phyloP scores from a whole-genome alignment of 2,113 vertebrate genomes.

The Nanorana parkeri region DNA sequence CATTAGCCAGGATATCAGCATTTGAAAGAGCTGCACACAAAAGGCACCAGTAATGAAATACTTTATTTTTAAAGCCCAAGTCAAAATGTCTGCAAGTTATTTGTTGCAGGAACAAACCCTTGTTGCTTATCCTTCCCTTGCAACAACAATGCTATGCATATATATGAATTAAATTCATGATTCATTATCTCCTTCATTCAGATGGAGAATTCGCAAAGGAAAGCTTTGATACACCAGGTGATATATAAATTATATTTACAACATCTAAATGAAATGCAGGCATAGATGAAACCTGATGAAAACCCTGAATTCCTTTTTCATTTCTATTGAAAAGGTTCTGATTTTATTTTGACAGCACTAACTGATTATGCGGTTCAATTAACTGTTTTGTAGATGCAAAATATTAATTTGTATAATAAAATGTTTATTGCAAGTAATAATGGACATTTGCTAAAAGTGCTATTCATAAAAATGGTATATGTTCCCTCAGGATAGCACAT shows the following conservation, averaged over 20 bases:
- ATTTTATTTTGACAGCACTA: too few relatives aligned
- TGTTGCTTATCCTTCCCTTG: constrained; percentile 10
- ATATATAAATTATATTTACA: constrained; percentile 16
- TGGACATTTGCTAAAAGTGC: too few relatives aligned
- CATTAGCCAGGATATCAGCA: constrained; percentile 39
- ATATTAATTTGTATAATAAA: too few relatives aligned
- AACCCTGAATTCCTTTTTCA: not conserved
- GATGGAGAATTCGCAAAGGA: constrained; percentile 14
- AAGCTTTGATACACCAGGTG: constrained; percentile 24
- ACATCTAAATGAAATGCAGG: not conserved
- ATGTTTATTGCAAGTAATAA: too few relatives aligned
- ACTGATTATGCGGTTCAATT: too few relatives aligned
- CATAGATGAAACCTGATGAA: not conserved
- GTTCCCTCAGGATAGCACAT: too few relatives aligned
- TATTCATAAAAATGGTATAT: too few relatives aligned
- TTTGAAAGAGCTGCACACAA: constrained; percentile 27
- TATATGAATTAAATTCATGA: constrained; percentile 13
- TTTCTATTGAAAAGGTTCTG: not conserved
- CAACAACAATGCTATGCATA: constrained; percentile 28
- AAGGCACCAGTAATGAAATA: constrained; percentile 13
- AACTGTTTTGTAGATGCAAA: too few relatives aligned
- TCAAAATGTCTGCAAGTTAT: constrained; percentile 19
- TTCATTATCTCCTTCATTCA: constrained; percentile 33
- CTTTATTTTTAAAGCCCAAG: not conserved
- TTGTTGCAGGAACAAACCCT: constrained; percentile 9